phyloP scores from a whole-genome alignment of 2,888 invertebrate species.

The Ptychoptera albimana region DNA sequence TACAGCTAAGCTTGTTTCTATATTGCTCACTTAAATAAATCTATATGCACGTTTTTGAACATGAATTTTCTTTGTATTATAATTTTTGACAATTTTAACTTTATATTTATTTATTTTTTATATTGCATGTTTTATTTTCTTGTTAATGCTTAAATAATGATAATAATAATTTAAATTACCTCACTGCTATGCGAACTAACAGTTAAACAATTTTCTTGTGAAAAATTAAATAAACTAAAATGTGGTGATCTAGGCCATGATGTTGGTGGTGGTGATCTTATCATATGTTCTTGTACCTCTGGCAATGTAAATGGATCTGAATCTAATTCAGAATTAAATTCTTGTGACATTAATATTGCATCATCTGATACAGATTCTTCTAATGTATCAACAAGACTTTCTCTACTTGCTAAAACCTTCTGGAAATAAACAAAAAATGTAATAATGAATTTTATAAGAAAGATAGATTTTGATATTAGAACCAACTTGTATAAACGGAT shows the following conservation, averaged over 20 bases:
- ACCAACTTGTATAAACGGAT: conserved; percentile 61
- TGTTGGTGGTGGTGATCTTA: conserved; percentile 64
- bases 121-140: no score
- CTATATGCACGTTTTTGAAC: no score
- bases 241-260: conserved; percentile 42
- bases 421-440: conserved; percentile 24
- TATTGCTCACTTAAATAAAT: no score
- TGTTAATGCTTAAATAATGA: no score
- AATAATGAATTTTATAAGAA: no score
- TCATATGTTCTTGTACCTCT: conserved; percentile 69
- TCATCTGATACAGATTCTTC: conserved; percentile 63
- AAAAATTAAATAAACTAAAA: conserved; percentile 7
- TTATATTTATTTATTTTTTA: no score
- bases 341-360: conserved; percentile 59
- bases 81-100: no score
- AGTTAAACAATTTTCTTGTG: conserved; percentile 7
- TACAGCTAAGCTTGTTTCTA: no score
- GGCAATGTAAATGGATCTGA: conserved; percentile 53
- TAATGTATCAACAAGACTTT: conserved; percentile 51
- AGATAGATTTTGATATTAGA: conserved; percentile 8
- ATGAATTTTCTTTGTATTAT: no score
- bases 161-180: background rate
- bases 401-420: conserved; percentile 65
- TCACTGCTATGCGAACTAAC: conserved; percentile 8
- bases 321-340: conserved; percentile 6